Conservation (phyloP, 2,888 invertebrate species). For the Aromia moschata region DNA sequence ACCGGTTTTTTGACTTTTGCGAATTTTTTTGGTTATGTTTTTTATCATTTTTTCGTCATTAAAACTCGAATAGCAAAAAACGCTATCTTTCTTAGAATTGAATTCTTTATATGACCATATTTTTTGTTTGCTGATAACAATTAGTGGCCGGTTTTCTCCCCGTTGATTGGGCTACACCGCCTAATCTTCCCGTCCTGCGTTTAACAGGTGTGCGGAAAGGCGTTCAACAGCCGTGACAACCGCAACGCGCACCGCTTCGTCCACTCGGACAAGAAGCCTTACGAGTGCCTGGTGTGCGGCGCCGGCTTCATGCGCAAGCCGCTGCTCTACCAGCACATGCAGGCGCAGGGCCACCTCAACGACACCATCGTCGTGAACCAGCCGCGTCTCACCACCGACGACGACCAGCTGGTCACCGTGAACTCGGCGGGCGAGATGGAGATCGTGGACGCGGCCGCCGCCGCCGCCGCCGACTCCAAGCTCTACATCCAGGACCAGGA, state of each 20-base stretch:
- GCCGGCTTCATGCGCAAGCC: constrained; percentile 87
- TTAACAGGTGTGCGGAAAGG: constrained; percentile 78
- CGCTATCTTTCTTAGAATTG: no score
- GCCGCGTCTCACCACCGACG: constrained; percentile 71
- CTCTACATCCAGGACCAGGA: constrained; percentile 67
- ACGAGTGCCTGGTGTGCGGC: constrained; percentile 83
- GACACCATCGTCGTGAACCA: constrained; percentile 86
- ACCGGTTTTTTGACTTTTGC: no score
- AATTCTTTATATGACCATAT: no score
- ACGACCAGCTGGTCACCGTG: constrained; percentile 64
- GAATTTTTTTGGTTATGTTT: no score
- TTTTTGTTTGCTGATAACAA: no score
- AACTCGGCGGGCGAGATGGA: constrained; percentile 60
- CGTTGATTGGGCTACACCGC: no score
- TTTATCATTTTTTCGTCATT: no score
- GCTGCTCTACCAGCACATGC: constrained; percentile 80
- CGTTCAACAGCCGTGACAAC: constrained; percentile 85
- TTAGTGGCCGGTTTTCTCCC: no score
- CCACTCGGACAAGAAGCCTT: constrained; percentile 87
- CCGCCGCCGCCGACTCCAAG: constrained; percentile 57
- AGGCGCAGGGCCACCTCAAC: constrained; percentile 76
- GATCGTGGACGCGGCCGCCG: constrained; percentile 49
- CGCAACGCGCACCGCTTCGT: constrained; percentile 85
- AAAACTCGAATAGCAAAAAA: no score
- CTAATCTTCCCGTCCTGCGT: no score